Percentiles rank a stretch among this genome's conserved stretches.
These are phyloP conservation scores for Agrochola circellaris DNA, from an alignment of 2,888 invertebrate species.

Conservation along the genomic window DNA sequence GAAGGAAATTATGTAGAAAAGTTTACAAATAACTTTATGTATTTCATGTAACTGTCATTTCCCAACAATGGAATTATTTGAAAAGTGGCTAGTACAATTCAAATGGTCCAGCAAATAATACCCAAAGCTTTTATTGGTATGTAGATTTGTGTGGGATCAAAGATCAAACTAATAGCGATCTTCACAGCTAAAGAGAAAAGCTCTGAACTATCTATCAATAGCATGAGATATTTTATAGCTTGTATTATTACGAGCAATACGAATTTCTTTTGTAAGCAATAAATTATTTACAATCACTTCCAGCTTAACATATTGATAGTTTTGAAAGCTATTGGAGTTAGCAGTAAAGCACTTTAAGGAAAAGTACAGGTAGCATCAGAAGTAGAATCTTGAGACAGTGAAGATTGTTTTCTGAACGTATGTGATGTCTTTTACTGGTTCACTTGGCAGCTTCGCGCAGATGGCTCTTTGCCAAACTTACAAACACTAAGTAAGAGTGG, in stretches of 20 bases:
- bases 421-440: constrained; percentile 33
- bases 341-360: constrained; percentile 55
- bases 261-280: constrained; percentile 64
- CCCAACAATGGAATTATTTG: constrained; percentile 11
- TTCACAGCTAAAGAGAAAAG: constrained; percentile 39
- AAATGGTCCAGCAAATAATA: constrained; percentile 30
- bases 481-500: constrained; percentile 42
- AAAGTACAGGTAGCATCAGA: constrained; percentile 54
- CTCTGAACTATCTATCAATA: constrained; percentile 40
- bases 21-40: neutral
- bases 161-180: constrained; percentile 51
- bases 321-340: constrained; percentile 55
- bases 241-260: constrained; percentile 52
- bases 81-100: constrained; percentile 17
- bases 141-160: constrained; percentile 33
- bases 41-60: constrained; percentile 7
- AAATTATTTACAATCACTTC: constrained; percentile 67
- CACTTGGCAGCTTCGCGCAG: constrained; percentile 22
- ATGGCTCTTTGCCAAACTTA: constrained; percentile 52
- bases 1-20: neutral
- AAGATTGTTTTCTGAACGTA: constrained; percentile 44
- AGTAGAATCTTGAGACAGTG: constrained; percentile 33
- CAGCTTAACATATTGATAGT: constrained; percentile 67
- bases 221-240: constrained; percentile 44
- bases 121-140: constrained; percentile 17